These are phyloP conservation scores for Lasioglossum lativentre DNA, from an alignment of 2,888 invertebrate species.

Conservation along the genomic window DNA sequence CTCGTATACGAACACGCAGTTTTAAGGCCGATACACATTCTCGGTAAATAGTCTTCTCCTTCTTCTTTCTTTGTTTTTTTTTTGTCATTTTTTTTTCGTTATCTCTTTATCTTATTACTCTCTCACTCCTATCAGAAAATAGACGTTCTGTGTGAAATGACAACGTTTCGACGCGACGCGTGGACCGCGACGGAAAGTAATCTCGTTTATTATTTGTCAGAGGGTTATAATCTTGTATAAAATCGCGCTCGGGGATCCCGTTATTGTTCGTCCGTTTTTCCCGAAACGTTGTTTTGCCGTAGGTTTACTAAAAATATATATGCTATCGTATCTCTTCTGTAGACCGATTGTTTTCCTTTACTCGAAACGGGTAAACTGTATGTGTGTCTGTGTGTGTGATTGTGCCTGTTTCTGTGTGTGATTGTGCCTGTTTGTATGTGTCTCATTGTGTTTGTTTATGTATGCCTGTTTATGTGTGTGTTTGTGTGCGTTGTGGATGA, in stretches of 20 bases:
- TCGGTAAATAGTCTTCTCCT: slow-evolving; percentile 44
- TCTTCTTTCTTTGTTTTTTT: neutral
- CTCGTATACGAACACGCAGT: slow-evolving; percentile 70
- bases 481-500: neutral
- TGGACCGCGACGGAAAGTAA: slow-evolving; percentile 24
- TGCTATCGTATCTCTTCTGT: slow-evolving; percentile 34
- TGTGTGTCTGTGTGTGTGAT: slow-evolving; percentile 12
- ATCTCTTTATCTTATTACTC: slow-evolving; percentile 45
- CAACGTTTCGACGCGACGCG: slow-evolving; percentile 29
- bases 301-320: slow-evolving; percentile 61
- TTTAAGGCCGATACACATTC: slow-evolving; percentile 57
- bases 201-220: slow-evolving; percentile 23
- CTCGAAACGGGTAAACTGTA: slow-evolving; percentile 22
- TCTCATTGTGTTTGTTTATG: neutral
- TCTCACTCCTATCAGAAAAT: slow-evolving; percentile 64
- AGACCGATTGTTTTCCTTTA: slow-evolving; percentile 42
- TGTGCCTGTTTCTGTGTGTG: neutral
- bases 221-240: slow-evolving; percentile 51
- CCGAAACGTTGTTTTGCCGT: slow-evolving; percentile 36
- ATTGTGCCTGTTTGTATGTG: neutral
- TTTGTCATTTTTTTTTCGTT: neutral
- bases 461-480: neutral
- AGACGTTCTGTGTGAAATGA: slow-evolving; percentile 45
- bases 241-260: slow-evolving; percentile 50
- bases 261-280: slow-evolving; percentile 27